Percentiles rank a stretch among this genome's conserved stretches.
Evolutionary conservation across 2,888 invertebrate species (phyloP).

Genomic region (Allygus modestus): DNA sequence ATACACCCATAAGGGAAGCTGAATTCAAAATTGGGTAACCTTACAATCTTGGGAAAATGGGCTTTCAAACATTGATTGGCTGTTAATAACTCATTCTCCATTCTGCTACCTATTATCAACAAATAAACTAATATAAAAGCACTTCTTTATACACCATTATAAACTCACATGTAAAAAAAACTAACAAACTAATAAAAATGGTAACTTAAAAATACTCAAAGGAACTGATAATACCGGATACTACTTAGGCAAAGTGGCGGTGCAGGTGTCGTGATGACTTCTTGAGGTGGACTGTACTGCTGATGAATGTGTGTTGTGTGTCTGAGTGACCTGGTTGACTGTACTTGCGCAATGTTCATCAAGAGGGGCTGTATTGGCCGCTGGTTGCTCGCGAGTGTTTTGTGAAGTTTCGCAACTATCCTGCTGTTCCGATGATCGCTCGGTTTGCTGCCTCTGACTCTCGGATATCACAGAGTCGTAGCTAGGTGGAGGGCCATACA

Average conservation of each 20-base stretch:
- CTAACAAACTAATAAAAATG: constrained; percentile 39
- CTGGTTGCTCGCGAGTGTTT: not conserved
- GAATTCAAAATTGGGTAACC: no score
- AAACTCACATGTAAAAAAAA: constrained; percentile 20
- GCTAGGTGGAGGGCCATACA: constrained; percentile 77
- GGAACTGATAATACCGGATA: not conserved
- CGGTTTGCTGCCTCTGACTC: constrained; percentile 39
- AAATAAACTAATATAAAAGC: not conserved
- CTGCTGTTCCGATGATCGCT: constrained; percentile 30
- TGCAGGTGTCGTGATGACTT: not conserved
- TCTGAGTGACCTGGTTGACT: constrained; percentile 21
- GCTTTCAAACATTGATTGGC: no score
- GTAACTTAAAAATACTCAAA: constrained; percentile 32
- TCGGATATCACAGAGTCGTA: constrained; percentile 75
- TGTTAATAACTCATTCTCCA: no score
- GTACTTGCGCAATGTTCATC: not conserved
- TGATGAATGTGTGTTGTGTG: not conserved
- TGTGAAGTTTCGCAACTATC: not conserved
- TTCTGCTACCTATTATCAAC: no score
- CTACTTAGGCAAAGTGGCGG: constrained; percentile 28
- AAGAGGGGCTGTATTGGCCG: not conserved
- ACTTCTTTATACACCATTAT: not conserved
- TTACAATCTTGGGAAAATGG: no score
- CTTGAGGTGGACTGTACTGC: constrained; percentile 10
- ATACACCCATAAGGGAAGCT: no score